phyloP scores from a whole-genome alignment of 2,113 vertebrate species.

The Tragulus kanchil region DNA sequence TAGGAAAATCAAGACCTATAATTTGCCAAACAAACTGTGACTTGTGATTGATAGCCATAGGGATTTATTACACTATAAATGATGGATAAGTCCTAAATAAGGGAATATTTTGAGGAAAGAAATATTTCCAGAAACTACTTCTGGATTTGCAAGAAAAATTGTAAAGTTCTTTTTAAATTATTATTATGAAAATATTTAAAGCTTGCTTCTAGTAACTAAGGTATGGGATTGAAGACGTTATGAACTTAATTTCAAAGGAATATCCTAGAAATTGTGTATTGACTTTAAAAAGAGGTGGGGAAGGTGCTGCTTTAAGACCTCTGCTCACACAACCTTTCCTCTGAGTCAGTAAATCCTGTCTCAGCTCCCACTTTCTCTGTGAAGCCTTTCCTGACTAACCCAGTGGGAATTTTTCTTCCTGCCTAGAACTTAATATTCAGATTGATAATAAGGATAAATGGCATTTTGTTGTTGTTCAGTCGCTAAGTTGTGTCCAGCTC shows the following conservation, averaged over 20 bases:
- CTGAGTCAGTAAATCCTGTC: background rate
- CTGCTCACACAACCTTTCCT: background rate
- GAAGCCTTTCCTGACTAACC: background rate
- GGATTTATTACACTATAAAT: too few species aligned
- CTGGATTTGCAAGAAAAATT: background rate
- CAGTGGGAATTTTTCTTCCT: background rate
- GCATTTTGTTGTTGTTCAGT: too few species aligned
- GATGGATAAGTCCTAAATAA: too few species aligned
- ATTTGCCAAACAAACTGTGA: background rate
- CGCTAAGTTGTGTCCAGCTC: too few species aligned
- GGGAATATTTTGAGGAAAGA: background rate
- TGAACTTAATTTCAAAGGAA: background rate
- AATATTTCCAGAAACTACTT: background rate
- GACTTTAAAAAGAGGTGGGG: background rate
- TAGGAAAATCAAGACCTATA: background rate
- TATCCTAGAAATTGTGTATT: background rate
- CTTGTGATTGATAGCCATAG: background rate
- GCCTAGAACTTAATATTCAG: background rate
- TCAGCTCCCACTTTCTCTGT: background rate
- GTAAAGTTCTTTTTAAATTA: background rate
- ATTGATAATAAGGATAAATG: background rate
- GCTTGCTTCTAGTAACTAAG: background rate
- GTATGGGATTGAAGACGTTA: background rate
- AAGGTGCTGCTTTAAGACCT: background rate
- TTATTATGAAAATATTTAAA: background rate